phyloP scores from a whole-genome alignment of 2,113 vertebrate species.

The Serinus canaria region DNA sequence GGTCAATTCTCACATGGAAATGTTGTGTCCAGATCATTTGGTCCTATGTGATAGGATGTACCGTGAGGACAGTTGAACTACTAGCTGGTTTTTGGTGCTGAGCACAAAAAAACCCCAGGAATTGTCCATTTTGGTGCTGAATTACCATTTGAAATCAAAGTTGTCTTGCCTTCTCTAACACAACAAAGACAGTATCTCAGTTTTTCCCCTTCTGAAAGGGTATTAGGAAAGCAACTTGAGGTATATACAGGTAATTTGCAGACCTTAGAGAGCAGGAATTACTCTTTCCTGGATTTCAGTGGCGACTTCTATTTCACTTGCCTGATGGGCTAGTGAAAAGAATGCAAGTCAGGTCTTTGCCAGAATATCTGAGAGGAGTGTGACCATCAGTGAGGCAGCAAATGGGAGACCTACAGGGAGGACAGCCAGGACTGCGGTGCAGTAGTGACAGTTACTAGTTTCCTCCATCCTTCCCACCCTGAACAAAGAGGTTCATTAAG shows the following conservation, averaged over 20 bases:
- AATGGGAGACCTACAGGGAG: not conserved
- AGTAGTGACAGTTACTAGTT: not conserved
- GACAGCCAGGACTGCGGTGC: fast-evolving
- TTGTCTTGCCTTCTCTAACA: not conserved
- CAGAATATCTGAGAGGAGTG: not conserved
- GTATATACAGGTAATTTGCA: not conserved
- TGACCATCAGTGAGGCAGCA: not conserved
- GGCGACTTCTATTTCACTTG: not conserved
- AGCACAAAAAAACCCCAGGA: not conserved
- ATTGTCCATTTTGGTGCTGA: not conserved
- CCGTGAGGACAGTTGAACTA: not conserved
- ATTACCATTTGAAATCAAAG: not conserved
- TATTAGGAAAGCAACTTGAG: not conserved
- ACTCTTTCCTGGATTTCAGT: not conserved
- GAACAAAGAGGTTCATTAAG: not conserved
- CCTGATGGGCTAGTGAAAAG: not conserved
- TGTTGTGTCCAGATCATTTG: not conserved
- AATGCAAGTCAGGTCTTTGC: not conserved
- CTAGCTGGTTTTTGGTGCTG: not conserved
- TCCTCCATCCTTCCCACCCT: not conserved
- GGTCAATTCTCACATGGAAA: not conserved
- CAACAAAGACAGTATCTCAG: not conserved
- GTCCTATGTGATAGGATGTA: not conserved
- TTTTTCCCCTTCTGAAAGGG: not conserved
- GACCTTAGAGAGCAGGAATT: not conserved